Base-by-base conservation (phyloP, 2,888 invertebrate species). In the Escarpia spicata region DNA sequence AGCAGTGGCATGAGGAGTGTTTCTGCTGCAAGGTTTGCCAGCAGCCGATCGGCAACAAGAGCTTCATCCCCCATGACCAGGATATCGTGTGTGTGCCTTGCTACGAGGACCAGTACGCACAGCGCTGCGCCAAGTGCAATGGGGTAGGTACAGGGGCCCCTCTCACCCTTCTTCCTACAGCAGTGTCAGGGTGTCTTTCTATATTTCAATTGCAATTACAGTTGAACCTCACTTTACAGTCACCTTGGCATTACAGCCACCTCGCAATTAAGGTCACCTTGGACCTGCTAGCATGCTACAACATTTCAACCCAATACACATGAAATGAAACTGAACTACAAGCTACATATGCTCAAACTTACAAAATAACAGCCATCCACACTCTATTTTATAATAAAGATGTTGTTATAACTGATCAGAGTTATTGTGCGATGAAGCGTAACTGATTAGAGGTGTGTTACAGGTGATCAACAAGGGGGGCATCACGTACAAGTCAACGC, bases 1-100 rank as follows among this genome's bases (percentile, higher is more conserved):
- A 99, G 96, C 99, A 99, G 97, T 99, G 99, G 99, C 99, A 99
- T 97, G 99, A 99, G 97, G 99, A 99, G 97, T 99, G 99, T 96
- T 99, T 99, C 98, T 98, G 98, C 97, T 99, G 99, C 97, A 98
- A 98, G 95, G 98, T 99, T 93, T 99, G 99, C 97, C 91, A 98
- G 94, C 98, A 98, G 94, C 98, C 99, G 92, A 99, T 99, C 96
- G 99, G 99, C 95, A 99, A 99, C 96, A 99, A 99, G 97, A 99
- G 98, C 97, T 99, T 99, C 97, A 99, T 99, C 97, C 99, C 99
- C 92, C 98, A 99, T 95, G 99, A 99, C 96, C 95, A 96, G 93
- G 99, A 99, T 97, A 99, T 99, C 97, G 99, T 99, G 97, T 99
- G 99, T 97, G 98, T 99, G 95, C 98, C 98, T 95, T 99, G 99